Evolutionary conservation across 2,113 vertebrate species (phyloP), one percentile per base, ranked within the genome.

Genomic region (Lates calcarifer): DNA sequence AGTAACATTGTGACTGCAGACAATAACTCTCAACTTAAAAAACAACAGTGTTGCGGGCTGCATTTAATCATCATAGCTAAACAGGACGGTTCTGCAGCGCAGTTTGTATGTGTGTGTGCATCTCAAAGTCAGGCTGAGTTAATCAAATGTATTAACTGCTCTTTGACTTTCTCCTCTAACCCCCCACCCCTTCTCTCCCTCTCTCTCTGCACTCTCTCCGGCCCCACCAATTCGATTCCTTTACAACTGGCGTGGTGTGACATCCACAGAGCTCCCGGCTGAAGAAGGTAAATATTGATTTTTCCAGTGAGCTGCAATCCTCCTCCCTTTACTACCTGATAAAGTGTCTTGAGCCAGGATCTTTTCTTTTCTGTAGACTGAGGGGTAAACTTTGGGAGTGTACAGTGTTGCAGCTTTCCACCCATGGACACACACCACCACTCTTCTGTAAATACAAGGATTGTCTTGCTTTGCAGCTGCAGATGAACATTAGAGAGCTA

Each of bases 231-330:
- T 68, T 58, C 24, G 78, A 90, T 87, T 89, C 90, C 79, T 90
- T 74, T 75, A 70, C 63, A 35, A 82, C 91, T 37, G 53, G 47
- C 57, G 8, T 64, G 83, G 45, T 72, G 81, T 71, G 89, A 87
- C 88, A 83, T 85, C 85, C 83, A 70, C 92, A 96, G 95, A 96
- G 90, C 95, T 96, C 89, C 95, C 95, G 28, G 95, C 95, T 55
- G 95, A 96, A 94, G 95, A 96, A 95, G 95, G 95, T 96, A 96
- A 96, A 95, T 94, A 94, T 95, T 94, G 91, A 92, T 94, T 91
- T 93, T 94, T 93, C 88, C 91, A 87, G 41, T 24, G 43, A 83
- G 47, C 80, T 85, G 63, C 24, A 37, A 55, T 61, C 82, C 60
- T 73, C 63, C 84, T 86, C 49, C 74, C 81, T 92, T 92, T 77